Percentiles rank a stretch among this genome's conserved stretches.
Evolutionary conservation across 2,888 invertebrate genomes (phyloP).

Genomic region (Caenorhabditis becei): DNA sequence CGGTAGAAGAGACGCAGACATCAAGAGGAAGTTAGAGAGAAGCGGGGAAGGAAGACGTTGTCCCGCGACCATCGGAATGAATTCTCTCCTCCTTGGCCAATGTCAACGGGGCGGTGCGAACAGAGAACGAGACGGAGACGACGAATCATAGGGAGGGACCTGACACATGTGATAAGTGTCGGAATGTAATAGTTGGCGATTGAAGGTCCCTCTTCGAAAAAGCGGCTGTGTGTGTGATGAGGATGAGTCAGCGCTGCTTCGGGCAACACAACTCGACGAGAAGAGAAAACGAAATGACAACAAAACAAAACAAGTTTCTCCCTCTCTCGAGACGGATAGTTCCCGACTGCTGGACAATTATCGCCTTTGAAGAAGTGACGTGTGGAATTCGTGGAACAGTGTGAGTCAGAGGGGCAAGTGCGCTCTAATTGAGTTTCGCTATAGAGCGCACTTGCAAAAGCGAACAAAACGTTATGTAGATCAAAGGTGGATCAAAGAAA

Average conservation of each 20-base stretch:
- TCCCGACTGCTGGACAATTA: slow-evolving; percentile 7
- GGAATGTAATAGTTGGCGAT: slow-evolving; percentile 10
- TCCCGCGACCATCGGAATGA: slow-evolving; percentile 1
- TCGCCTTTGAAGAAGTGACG: neutral
- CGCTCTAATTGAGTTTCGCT: no score
- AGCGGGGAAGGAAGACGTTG: neutral
- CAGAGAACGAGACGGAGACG: slow-evolving; percentile 21
- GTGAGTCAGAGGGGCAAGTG: no score
- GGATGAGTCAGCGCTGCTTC: neutral
- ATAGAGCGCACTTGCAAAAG: no score
- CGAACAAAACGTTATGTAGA: no score
- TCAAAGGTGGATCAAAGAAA: no score
- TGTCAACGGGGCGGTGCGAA: slow-evolving; percentile 30
- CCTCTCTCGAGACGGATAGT: neutral
- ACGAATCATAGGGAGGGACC: slow-evolving; percentile 4
- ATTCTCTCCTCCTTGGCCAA: slow-evolving; percentile 10
- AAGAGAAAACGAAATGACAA: slow-evolving; percentile 23
- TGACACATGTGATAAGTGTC: slow-evolving; percentile 1
- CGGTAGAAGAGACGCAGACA: neutral
- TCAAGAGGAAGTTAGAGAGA: slow-evolving; percentile 14
- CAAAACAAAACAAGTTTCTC: slow-evolving; percentile 33
- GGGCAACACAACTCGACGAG: neutral
- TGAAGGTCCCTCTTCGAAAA: slow-evolving; percentile 9
- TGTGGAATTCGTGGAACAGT: neutral
- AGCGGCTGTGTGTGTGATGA: neutral